Evolutionary conservation across 1,140 invertebrate genomes (phyloP), one percentile per base, ranked within the genome.

Genomic region (Caenorhabditis briggsae): DNA sequence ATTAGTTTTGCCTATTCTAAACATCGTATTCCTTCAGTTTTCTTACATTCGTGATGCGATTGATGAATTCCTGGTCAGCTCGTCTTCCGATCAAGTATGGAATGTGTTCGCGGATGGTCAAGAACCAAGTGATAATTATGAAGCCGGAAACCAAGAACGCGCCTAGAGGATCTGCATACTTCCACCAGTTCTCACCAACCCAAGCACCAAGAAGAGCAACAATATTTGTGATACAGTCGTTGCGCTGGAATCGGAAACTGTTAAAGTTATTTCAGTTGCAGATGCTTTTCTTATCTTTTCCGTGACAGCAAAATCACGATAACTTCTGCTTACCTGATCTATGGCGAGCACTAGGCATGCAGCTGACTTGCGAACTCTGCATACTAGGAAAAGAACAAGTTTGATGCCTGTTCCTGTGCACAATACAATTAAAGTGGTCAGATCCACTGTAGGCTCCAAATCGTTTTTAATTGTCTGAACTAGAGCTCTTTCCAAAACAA

Each of bases 1-100:
- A n/a, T n/a, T n/a, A 8, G 2, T 18, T n/a, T 58, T 3, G 56
- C n/a, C 2, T 20, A 6, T 16, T 33, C 46, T 82, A 53, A n/a
- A 55, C 82, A 56, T 16, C 11, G 9, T 53, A 53, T 53, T 53
- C 16, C 18, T 12, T 48, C 33, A 25, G 16, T 12, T 7, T n/a
- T 64, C 59, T 41, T 59, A 90, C 90, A 78, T 91, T 92, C 9
- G 89, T 92, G 59, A 92, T 92, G 11, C 91, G 50, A 74, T 91
- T 92, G 82, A 92, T 92, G 61, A 92, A 90, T 53, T 92, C 91
- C 16, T 91, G 91, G 48, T 90, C 86, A n/a, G 91, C 91, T 2
- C 90, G 88, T 64, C 84, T 70, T 7, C 91, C 91, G 50, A 86
- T 88, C 23, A 92, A 59, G 56, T 90, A 90, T 23, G 87, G 84